Percentiles rank a stretch among this genome's conserved stretches.
These are phyloP conservation scores for Pungitius pungitius DNA, from an alignment of 2,113 vertebrate species.

Conservation along the genomic window DNA sequence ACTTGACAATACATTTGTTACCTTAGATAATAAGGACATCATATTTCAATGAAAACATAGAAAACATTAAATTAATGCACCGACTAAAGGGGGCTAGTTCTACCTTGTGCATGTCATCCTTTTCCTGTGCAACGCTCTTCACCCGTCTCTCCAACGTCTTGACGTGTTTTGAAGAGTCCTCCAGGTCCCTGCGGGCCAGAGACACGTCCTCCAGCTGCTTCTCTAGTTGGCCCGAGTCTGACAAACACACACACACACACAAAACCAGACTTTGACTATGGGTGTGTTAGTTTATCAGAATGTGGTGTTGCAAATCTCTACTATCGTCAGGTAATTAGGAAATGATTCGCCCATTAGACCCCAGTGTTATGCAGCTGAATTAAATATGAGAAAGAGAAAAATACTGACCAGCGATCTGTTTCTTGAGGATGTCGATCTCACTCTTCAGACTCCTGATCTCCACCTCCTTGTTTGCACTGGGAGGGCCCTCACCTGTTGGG, in stretches of 20 bases:
- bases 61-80: background rate
- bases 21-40: background rate
- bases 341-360: background rate
- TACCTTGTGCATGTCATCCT: conserved; percentile 95
- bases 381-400: background rate
- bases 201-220: conserved; percentile 91
- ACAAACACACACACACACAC: conserved; percentile 21
- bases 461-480: conserved; percentile 87
- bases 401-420: conserved; percentile 89
- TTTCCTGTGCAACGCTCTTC: conserved; percentile 87
- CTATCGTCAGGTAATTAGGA: no score
- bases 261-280: background rate
- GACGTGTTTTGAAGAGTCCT: conserved; percentile 91
- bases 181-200: conserved; percentile 84
- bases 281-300: background rate
- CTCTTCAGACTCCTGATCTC: conserved; percentile 95
- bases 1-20: no score
- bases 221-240: conserved; percentile 90
- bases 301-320: no score
- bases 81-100: background rate
- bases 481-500: conserved; percentile 83
- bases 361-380: background rate
- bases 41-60: background rate
- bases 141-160: conserved; percentile 93
- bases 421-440: conserved; percentile 94